A percentile compares a stretch with the other conserved stretches of the same genome.
Conservation (phyloP, 1,140 invertebrate species). For the Drosophila sp. region DNA sequence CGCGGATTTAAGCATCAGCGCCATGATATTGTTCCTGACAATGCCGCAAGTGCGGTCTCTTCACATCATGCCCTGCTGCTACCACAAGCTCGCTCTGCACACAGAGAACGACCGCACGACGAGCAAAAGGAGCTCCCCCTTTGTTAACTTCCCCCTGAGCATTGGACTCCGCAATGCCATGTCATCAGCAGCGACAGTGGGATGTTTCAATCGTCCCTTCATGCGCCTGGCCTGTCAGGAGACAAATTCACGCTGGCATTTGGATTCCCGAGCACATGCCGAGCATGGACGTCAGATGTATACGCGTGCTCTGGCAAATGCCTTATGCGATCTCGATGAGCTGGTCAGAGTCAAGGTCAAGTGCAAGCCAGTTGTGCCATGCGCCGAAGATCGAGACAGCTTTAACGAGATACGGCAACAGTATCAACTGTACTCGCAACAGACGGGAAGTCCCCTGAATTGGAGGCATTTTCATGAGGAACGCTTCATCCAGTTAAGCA, state of each 20-base stretch:
- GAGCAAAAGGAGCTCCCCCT: constrained; percentile 44
- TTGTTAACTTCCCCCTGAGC: constrained; percentile 89
- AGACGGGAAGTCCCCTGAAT: constrained; percentile 1
- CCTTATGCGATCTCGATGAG: constrained; percentile 45
- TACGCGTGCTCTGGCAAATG: constrained; percentile 58
- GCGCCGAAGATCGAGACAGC: neutral
- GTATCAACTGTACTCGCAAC: constrained; percentile 34
- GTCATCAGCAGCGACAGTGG: neutral
- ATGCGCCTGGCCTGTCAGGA: constrained; percentile 87
- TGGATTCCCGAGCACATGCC: constrained; percentile 28
- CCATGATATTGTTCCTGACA: constrained; percentile 89
- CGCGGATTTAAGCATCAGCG: constrained; percentile 91
- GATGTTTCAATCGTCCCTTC: constrained; percentile 87
- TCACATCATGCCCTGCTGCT: constrained; percentile 93
- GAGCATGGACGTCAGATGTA: constrained; percentile 73
- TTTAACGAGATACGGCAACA: constrained; percentile 30
- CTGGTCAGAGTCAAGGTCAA: constrained; percentile 36
- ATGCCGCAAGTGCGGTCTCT: constrained; percentile 87
- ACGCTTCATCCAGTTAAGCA: constrained; percentile 40
- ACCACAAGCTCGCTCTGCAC: constrained; percentile 89
- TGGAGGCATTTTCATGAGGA: constrained; percentile 52
- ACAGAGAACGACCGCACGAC: neutral
- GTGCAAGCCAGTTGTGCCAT: no score
- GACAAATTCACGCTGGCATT: constrained; percentile 60
- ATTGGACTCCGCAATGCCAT: constrained; percentile 38